These are phyloP conservation scores for Dryobota labecula DNA, from an alignment of 2,888 invertebrate genomes.

Conservation along the genomic window DNA sequence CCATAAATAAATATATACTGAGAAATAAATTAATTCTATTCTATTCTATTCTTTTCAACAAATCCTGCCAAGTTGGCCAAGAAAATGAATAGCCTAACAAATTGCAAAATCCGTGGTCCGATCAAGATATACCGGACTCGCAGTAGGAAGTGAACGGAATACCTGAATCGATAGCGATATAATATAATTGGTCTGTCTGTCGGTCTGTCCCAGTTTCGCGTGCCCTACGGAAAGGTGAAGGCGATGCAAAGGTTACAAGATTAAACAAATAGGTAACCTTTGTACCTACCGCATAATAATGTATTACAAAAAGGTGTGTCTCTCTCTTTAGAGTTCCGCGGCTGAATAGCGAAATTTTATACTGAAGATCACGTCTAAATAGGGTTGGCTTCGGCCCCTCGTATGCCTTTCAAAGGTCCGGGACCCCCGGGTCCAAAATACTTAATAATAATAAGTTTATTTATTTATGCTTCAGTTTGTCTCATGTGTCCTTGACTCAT, in stretches of 20 bases:
- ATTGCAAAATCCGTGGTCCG: constrained; percentile 41
- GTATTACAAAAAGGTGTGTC: constrained; percentile 52
- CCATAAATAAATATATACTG: too few relatives aligned
- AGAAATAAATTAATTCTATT: too few relatives aligned
- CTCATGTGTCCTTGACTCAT: too few relatives aligned
- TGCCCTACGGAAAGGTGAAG: constrained; percentile 78
- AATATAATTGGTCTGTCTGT: constrained; percentile 71
- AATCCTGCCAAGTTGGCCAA: too few relatives aligned
- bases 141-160: constrained; percentile 71
- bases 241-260: constrained; percentile 68
- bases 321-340: constrained; percentile 20
- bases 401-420: too few relatives aligned
- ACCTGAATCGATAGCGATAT: constrained; percentile 50
- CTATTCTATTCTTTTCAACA: too few relatives aligned
- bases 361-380: too few relatives aligned
- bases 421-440: too few relatives aligned
- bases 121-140: constrained; percentile 55
- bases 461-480: too few relatives aligned
- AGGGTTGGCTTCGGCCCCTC: too few relatives aligned
- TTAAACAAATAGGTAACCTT: constrained; percentile 60
- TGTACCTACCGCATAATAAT: constrained; percentile 42
- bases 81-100: not conserved
- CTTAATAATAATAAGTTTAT: too few relatives aligned
- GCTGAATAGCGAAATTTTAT: not conserved
- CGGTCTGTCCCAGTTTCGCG: constrained; percentile 75